These are phyloP conservation scores for Gibbula magus DNA, from an alignment of 2,888 invertebrate genomes.

Conservation along the genomic window DNA sequence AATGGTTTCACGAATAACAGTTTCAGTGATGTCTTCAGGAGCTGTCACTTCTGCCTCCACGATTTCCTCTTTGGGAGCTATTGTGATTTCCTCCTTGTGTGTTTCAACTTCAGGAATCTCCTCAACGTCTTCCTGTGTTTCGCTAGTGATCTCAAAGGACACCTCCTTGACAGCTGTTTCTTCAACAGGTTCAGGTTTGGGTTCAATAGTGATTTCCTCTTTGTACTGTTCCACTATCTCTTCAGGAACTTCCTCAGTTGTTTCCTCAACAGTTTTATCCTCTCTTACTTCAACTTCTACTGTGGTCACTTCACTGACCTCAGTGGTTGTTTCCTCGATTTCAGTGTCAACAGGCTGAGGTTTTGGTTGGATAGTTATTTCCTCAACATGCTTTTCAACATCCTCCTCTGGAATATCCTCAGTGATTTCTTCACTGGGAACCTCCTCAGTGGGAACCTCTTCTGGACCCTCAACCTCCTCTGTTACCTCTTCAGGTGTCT, in stretches of 20 bases:
- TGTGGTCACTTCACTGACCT: conserved; percentile 16
- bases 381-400: not conserved
- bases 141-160: not conserved
- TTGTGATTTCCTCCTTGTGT: not conserved
- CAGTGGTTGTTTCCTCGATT: not conserved
- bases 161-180: conserved; percentile 18
- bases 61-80: not conserved
- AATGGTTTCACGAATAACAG: conserved; percentile 9
- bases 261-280: conserved; percentile 22
- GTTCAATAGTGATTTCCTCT: not conserved
- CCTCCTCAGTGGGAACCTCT: conserved; percentile 15
- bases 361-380: not conserved
- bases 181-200: not conserved
- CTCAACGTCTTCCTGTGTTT: conserved; percentile 54
- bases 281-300: conserved; percentile 28
- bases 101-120: conserved; percentile 18
- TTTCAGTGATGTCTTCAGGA: conserved; percentile 26
- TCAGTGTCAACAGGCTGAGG: conserved; percentile 7
- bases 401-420: conserved; percentile 1
- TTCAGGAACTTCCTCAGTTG: conserved; percentile 31
- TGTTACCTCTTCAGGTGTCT: conserved; percentile 40
- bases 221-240: conserved; percentile 3
- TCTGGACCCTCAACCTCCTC: conserved; percentile 16
- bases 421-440: not conserved
- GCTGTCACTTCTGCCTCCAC: conserved; percentile 11